Evolutionary conservation across 2,888 invertebrate species (phyloP).

Genomic region (Drosophila mayaguana): DNA sequence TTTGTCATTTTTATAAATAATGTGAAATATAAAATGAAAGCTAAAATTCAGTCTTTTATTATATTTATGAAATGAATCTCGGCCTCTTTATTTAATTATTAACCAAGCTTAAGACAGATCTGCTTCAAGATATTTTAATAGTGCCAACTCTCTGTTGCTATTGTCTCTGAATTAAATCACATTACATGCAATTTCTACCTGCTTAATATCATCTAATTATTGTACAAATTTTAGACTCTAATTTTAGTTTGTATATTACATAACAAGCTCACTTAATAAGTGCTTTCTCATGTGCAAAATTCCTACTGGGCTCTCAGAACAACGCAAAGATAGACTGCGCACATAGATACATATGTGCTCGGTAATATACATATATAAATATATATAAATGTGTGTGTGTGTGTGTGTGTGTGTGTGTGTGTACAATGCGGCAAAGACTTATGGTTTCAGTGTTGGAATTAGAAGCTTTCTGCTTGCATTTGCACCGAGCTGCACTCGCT

Average conservation of each 20-base stretch:
- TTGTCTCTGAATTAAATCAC: too few species aligned
- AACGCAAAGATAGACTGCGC: slow-evolving; percentile 25
- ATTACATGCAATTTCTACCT: neutral
- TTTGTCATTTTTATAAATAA: too few species aligned
- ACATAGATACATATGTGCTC: slow-evolving; percentile 7
- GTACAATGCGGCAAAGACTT: slow-evolving; percentile 80
- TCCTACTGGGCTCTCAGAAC: slow-evolving; percentile 39
- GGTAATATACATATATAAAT: neutral
- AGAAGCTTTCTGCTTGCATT: slow-evolving; percentile 81
- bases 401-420: slow-evolving; percentile 38
- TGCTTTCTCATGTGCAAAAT: slow-evolving; percentile 11
- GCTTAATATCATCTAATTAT: neutral
- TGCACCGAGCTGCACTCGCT: slow-evolving; percentile 67
- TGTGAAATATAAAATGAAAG: too few species aligned
- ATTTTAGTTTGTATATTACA: neutral
- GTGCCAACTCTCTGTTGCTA: too few species aligned
- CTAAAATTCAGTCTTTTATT: too few species aligned
- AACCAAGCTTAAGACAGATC: too few species aligned
- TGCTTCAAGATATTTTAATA: too few species aligned
- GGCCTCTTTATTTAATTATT: too few species aligned
- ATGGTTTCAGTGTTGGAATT: slow-evolving; percentile 81
- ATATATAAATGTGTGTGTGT: too few species aligned
- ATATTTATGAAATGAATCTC: too few species aligned
- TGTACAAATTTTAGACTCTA: too few species aligned
- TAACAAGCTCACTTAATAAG: neutral